phyloP scores from a whole-genome alignment of 2,113 vertebrate species.

The Otis tarda region DNA sequence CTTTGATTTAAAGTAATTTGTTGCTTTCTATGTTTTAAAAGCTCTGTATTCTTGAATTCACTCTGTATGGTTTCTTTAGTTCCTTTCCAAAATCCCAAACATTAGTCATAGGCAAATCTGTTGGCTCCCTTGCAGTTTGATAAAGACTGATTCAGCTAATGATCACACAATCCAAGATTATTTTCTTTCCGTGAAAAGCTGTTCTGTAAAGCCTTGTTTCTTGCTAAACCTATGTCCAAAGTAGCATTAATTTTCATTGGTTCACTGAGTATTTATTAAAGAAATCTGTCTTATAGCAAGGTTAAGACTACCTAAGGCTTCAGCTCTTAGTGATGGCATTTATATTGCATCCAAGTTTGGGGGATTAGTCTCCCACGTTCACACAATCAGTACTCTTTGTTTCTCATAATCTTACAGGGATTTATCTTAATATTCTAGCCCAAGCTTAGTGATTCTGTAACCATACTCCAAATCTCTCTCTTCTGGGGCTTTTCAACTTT shows the following conservation, averaged over 20 bases:
- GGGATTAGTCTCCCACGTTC: neutral
- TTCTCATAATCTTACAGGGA: neutral
- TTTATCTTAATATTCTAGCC: neutral
- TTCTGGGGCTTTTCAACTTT: neutral
- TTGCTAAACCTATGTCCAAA: neutral
- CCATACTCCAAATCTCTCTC: neutral
- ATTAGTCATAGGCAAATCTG: neutral
- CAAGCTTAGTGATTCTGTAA: neutral
- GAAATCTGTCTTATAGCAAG: neutral
- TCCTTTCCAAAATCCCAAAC: neutral
- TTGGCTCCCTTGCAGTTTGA: neutral
- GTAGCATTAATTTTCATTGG: neutral
- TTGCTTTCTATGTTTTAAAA: neutral
- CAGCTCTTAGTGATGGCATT: neutral
- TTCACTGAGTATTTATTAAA: slow-evolving; percentile 12
- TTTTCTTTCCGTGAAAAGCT: slow-evolving; percentile 8
- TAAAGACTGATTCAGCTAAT: neutral
- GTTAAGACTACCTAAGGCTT: neutral
- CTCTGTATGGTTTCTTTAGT: neutral
- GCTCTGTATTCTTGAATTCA: neutral
- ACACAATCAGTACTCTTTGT: neutral
- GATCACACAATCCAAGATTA: neutral
- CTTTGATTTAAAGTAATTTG: neutral
- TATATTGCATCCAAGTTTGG: neutral
- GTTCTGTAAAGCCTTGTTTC: neutral